Conservation (phyloP, 2,888 invertebrate genomes). For the Xanthorhoe designata region DNA sequence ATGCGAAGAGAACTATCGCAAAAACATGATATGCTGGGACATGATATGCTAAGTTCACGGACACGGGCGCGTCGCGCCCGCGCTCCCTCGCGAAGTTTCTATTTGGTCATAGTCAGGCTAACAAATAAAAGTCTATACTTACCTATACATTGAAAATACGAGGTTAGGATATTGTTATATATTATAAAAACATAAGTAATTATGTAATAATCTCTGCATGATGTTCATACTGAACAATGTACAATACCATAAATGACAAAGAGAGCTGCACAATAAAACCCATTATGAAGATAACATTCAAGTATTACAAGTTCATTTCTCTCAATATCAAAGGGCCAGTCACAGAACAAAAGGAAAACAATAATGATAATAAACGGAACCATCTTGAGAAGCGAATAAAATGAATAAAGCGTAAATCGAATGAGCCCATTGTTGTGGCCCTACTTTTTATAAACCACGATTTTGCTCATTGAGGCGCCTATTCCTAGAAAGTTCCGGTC, state of each 20-base stretch:
- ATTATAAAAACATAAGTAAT: too few species aligned
- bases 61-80: too few species aligned
- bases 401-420: slow-evolving; percentile 67
- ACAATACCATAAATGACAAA: slow-evolving; percentile 6
- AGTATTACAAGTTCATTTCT: slow-evolving; percentile 48
- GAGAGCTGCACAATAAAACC: slow-evolving; percentile 39
- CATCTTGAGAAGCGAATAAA: slow-evolving; percentile 56
- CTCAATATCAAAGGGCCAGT: slow-evolving; percentile 48
- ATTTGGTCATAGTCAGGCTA: too few species aligned
- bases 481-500: slow-evolving; percentile 62
- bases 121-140: too few species aligned
- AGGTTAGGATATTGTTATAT: too few species aligned
- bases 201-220: too few species aligned
- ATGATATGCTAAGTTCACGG: too few species aligned
- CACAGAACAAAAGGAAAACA: slow-evolving; percentile 56
- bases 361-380: slow-evolving; percentile 59
- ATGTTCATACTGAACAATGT: too few species aligned
- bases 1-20: too few species aligned
- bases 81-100: too few species aligned
- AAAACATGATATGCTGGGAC: too few species aligned
- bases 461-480: slow-evolving; percentile 63
- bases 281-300: slow-evolving; percentile 49
- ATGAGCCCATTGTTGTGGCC: slow-evolving; percentile 66
- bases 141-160: too few species aligned
- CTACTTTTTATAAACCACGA: slow-evolving; percentile 68